Percentiles rank a stretch among this genome's conserved stretches.
phyloP scores from a whole-genome alignment of 2,888 invertebrate species.

The Allygus modestus region DNA sequence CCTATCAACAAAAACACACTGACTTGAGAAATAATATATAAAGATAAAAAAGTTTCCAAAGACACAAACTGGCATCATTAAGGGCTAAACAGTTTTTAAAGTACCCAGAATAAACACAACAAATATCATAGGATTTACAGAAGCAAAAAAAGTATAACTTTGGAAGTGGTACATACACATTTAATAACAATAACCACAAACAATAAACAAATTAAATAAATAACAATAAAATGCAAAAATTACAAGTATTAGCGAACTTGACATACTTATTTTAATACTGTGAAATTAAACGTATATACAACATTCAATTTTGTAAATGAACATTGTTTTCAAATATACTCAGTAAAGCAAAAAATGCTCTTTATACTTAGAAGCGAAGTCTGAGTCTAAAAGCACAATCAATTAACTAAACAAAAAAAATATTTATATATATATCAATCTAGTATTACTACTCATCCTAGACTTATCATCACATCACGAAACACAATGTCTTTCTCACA shows the following conservation, averaged over 20 bases:
- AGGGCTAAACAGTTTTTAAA: too few relatives aligned
- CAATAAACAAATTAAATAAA: conserved; percentile 58
- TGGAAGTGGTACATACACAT: conserved; percentile 51
- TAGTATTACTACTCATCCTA: neutral
- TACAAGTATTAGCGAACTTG: neutral
- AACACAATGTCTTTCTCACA: conserved; percentile 31
- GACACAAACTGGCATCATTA: neutral
- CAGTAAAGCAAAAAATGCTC: neutral
- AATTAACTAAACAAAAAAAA: neutral
- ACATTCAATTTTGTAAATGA: neutral
- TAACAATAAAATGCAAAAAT: conserved; percentile 54
- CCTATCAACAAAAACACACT: too few relatives aligned
- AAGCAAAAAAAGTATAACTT: neutral
- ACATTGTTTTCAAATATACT: neutral
- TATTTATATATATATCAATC: neutral
- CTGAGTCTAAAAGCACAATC: conserved; percentile 46
- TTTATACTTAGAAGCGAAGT: neutral
- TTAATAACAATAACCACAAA: conserved; percentile 55
- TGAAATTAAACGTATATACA: conserved; percentile 7
- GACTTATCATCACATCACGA: conserved; percentile 11
- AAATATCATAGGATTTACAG: neutral
- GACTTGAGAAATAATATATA: too few relatives aligned
- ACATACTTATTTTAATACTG: conserved; percentile 48
- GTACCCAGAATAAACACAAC: neutral
- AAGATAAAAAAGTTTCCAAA: too few relatives aligned